phyloP scores from a whole-genome alignment of 2,113 vertebrate species.

The Nyctereutes procyonoides region DNA sequence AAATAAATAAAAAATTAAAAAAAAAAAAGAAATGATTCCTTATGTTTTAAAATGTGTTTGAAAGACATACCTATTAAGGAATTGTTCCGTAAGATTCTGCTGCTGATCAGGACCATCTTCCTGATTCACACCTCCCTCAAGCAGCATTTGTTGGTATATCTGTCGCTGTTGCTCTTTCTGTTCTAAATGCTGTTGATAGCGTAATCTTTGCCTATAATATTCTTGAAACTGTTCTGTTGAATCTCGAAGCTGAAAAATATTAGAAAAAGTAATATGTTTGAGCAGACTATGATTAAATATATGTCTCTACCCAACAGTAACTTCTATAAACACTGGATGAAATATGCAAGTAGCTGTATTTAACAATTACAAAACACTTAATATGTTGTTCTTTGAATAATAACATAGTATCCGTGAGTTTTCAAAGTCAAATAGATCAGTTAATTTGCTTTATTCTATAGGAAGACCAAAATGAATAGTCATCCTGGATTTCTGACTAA shows the following conservation, averaged over 20 bases:
- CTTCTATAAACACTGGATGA: constrained; percentile 29
- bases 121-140: constrained; percentile 97
- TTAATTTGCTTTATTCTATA: constrained; percentile 29
- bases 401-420: background rate
- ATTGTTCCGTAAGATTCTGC: constrained; percentile 97
- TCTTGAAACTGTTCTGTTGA: constrained; percentile 97
- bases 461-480: constrained; percentile 10
- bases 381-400: constrained; percentile 27
- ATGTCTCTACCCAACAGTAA: background rate
- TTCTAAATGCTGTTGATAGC: constrained; percentile 98
- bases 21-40: constrained; percentile 16
- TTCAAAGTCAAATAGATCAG: constrained; percentile 23
- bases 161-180: constrained; percentile 98
- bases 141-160: constrained; percentile 98
- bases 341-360: constrained; percentile 21
- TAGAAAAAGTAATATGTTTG: constrained; percentile 48
- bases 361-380: constrained; percentile 58
- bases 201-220: constrained; percentile 96
- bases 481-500: background rate
- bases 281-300: constrained; percentile 14
- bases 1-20: no score
- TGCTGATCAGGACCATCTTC: constrained; percentile 91
- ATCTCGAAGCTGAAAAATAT: constrained; percentile 91
- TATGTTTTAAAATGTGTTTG: constrained; percentile 31
- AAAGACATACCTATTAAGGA: constrained; percentile 93